phyloP scores from a whole-genome alignment of 2,888 invertebrate genomes.

The Plusia festucae region DNA sequence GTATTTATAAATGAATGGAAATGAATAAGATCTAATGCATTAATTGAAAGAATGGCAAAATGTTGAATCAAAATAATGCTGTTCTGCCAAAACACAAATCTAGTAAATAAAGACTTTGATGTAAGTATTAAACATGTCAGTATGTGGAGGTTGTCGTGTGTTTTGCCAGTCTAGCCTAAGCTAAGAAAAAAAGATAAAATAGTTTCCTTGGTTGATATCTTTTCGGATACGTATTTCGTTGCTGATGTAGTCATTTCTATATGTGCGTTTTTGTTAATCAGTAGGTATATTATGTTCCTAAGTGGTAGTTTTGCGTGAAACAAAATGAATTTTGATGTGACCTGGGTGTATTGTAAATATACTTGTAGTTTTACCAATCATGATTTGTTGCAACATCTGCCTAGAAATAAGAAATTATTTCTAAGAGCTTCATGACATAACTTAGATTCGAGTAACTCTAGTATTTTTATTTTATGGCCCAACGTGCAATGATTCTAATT shows the following conservation, averaged over 20 bases:
- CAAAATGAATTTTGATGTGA: conserved; percentile 84
- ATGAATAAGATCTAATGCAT: conserved; percentile 45
- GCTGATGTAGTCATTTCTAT: conserved; percentile 67
- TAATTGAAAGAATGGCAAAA: conserved; percentile 76
- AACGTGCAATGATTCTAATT: conserved; percentile 43
- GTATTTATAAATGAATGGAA: conserved; percentile 38
- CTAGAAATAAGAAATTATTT: conserved; percentile 38
- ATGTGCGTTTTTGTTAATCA: conserved; percentile 74
- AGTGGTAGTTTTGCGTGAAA: conserved; percentile 69
- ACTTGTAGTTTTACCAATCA: conserved; percentile 76
- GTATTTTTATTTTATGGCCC: conserved; percentile 45
- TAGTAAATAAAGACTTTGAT: conserved; percentile 51
- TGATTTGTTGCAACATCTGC: conserved; percentile 75
- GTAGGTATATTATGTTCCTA: conserved; percentile 67
- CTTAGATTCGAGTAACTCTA: conserved; percentile 31
- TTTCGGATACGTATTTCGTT: conserved; percentile 63
- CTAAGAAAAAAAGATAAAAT: conserved; percentile 84
- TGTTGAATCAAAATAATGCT: conserved; percentile 77
- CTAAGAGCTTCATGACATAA: conserved; percentile 22
- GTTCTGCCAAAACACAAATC: conserved; percentile 86
- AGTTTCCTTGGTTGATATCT: conserved; percentile 68
- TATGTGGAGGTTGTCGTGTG: conserved; percentile 62
- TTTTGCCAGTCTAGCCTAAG: conserved; percentile 87
- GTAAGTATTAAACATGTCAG: conserved; percentile 45
- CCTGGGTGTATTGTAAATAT: conserved; percentile 85